phyloP scores from a whole-genome alignment of 2,113 vertebrate species.

The Neoarius graeffei region DNA sequence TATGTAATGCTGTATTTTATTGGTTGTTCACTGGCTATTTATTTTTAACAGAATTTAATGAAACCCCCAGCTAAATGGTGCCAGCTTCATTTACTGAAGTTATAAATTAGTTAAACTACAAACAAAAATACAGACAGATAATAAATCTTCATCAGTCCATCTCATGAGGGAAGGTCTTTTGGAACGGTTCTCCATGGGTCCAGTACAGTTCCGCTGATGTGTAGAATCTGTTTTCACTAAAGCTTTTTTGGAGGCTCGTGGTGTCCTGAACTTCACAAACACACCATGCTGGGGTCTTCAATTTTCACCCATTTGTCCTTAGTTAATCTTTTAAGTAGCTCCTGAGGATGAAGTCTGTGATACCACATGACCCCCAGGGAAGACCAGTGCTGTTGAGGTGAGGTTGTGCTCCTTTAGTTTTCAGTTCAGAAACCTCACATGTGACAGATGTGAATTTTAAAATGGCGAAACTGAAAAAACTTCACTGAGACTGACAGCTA shows the following conservation, averaged over 20 bases:
- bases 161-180: background rate
- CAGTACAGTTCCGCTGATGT: background rate
- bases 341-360: background rate
- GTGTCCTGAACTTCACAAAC: background rate
- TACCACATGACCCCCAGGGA: background rate
- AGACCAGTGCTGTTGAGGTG: background rate
- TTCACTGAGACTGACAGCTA: background rate
- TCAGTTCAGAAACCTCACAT: background rate
- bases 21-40: too few species aligned
- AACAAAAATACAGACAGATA: background rate
- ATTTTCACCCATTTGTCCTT: too few species aligned
- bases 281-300: background rate
- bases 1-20: background rate
- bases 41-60: too few species aligned
- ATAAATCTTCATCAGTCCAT: too few species aligned
- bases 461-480: background rate
- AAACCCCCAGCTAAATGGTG: too few species aligned
- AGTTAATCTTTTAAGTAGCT: too few species aligned
- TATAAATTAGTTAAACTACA: too few species aligned
- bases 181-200: background rate
- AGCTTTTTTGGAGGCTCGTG: background rate
- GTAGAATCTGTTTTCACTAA: too few species aligned
- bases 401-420: background rate
- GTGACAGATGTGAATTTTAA: background rate
- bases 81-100: too few species aligned